Evolutionary conservation across 2,888 invertebrate genomes (phyloP).

Genomic region (Conops quadrifasciatus): DNA sequence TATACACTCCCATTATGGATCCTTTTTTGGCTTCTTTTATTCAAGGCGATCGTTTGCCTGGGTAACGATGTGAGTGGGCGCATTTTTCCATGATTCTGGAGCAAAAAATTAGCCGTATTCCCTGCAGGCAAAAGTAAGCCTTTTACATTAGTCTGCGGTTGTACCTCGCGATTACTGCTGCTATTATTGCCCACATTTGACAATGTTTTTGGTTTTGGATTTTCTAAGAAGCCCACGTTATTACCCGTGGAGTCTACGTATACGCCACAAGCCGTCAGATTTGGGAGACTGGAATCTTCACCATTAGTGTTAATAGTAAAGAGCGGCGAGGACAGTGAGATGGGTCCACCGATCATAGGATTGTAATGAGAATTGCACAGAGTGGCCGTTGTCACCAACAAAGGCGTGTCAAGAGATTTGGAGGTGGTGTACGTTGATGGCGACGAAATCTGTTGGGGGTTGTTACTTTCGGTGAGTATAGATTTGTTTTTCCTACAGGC

Average conservation of each 20-base stretch:
- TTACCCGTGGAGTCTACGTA: too few species aligned
- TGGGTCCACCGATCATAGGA: constrained; percentile 61
- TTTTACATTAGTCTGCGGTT: too few species aligned
- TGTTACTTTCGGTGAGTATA: too few species aligned
- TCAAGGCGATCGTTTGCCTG: background rate
- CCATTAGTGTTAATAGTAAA: too few species aligned
- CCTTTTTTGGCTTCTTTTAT: constrained; percentile 33
- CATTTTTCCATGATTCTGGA: constrained; percentile 2
- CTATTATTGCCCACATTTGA: constrained; percentile 56
- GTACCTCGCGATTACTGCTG: constrained; percentile 42
- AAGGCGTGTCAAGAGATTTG: too few species aligned
- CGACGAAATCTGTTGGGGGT: too few species aligned
- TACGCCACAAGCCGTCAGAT: constrained; percentile 52
- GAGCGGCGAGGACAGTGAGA: constrained; percentile 57
- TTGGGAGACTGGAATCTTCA: too few species aligned
- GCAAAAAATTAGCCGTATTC: constrained; percentile 21
- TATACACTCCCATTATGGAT: background rate
- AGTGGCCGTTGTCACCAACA: too few species aligned
- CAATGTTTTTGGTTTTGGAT: constrained; percentile 62
- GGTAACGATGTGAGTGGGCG: constrained; percentile 21
- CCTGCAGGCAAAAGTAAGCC: too few species aligned
- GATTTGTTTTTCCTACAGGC: too few species aligned
- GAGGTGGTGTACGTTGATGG: too few species aligned
- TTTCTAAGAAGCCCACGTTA: too few species aligned
- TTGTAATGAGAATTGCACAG: constrained; percentile 58